Conservation (phyloP, 2,797 vertebrate genomes). For the Urocyon cinereoargenteus region DNA sequence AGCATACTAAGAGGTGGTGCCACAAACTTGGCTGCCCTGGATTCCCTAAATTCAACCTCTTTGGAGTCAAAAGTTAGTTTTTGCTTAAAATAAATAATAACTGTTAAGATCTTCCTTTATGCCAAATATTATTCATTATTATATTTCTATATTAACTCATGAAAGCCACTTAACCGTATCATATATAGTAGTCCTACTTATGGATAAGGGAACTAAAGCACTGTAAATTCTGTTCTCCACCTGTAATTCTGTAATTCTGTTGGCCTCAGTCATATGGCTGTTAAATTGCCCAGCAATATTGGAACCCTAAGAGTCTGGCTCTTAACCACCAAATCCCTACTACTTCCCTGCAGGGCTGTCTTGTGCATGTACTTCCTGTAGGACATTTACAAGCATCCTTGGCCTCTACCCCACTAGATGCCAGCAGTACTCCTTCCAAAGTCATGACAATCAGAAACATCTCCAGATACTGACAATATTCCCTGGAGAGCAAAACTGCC, state of each 20-base stretch:
- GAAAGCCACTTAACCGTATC: neutral
- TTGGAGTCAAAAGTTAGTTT: neutral
- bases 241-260: neutral
- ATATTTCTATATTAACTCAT: neutral
- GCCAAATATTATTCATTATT: neutral
- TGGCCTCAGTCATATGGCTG: neutral
- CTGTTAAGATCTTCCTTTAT: neutral
- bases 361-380: fast-evolving
- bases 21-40: neutral
- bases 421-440: neutral
- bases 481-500: neutral
- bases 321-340: neutral
- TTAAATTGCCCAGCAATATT: neutral
- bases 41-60: neutral
- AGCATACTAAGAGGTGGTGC: neutral
- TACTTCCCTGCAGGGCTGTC: neutral
- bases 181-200: neutral
- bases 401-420: neutral
- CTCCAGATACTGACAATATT: neutral
- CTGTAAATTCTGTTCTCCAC: neutral
- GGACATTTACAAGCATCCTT: neutral
- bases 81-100: constrained; percentile 15
- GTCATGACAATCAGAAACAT: neutral
- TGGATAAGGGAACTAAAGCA: neutral
- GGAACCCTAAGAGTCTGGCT: neutral